phyloP scores from a whole-genome alignment of 1,140 invertebrate species.

The Dufourea novaeangliae region DNA sequence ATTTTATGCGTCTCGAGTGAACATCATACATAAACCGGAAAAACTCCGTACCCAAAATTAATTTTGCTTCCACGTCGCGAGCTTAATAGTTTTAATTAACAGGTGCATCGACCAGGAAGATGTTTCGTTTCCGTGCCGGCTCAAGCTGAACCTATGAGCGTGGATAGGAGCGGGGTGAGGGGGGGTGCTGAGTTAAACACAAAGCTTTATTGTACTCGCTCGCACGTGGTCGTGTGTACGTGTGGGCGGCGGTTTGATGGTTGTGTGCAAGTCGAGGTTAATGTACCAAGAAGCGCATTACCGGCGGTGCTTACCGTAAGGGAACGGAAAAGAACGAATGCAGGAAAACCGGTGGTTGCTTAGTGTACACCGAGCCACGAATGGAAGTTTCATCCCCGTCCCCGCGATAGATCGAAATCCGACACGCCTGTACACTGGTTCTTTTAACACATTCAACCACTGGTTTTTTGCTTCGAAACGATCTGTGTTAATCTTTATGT shows the following conservation, averaged over 20 bases:
- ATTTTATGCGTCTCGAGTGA: not conserved
- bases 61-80: not conserved
- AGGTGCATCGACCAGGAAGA: slow-evolving; percentile 46
- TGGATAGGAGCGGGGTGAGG: not conserved
- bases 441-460: not conserved
- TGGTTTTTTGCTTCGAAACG: not conserved
- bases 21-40: not conserved
- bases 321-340: slow-evolving; percentile 64
- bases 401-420: slow-evolving; percentile 12
- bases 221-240: slow-evolving; percentile 13
- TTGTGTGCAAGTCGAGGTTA: slow-evolving; percentile 68
- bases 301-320: slow-evolving; percentile 67
- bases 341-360: slow-evolving; percentile 30
- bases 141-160: slow-evolving; percentile 18
- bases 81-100: slow-evolving; percentile 39
- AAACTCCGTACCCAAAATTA: not conserved
- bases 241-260: not conserved
- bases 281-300: slow-evolving; percentile 78
- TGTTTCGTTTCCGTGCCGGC: slow-evolving; percentile 38
- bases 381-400: not conserved
- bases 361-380: slow-evolving; percentile 1
- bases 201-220: slow-evolving; percentile 56
- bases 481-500: not conserved
- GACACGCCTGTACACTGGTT: not conserved
- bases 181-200: not conserved